Evolutionary conservation across 2,113 vertebrate species (phyloP), one percentile per base, ranked within the genome.

Genomic region (Callocephalon fimbriatum): DNA sequence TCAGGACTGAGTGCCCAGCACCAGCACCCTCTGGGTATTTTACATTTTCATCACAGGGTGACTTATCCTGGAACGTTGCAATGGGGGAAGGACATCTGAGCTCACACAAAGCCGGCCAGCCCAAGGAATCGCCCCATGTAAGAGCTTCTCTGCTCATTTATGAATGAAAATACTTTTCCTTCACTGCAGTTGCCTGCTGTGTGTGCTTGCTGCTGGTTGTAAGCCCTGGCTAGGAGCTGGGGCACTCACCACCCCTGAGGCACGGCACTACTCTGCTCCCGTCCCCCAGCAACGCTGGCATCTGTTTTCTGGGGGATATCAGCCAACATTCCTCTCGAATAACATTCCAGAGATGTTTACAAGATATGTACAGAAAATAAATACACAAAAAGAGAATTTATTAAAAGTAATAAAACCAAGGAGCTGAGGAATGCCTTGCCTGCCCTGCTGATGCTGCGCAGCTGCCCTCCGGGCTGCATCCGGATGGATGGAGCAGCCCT

Each of bases 261-360:
- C 7, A 1, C 0, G 1, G 38, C 53, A 19, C 20, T 50, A 77
- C 88, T 59, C 81, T 5, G 12, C 61, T 81, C 65, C 27, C 3
- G 5, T 20, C 50, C 32, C 25, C 54, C 42, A 25, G 77, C 91
- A 53, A 25, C n/a, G 29, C 72, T 4, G 1, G 62, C 6, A 1
- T 66, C 94, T 80, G 75, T 9, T 35, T 94, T 71, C 68, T 7
- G 6, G 56, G 59, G 51, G 31, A 56, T 37, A 21, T 47, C 11
- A 53, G 59, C 86, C 86, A 62, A 8, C 15, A 22, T 26, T 80
- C 63, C 86, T 63, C 61, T 80, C 1, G 0, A 86, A 71, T 42
- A 81, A 71, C 86, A 85, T 85, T 89, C 91, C 91, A 66, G 80
- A 78, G 80, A 65, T 53, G 66, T 86, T 94, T 88, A 75, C 86